A percentile compares a stretch with the other conserved stretches of the same genome.
phyloP scores from a whole-genome alignment of 2,113 vertebrate species.

The Spilogale gracilis region DNA sequence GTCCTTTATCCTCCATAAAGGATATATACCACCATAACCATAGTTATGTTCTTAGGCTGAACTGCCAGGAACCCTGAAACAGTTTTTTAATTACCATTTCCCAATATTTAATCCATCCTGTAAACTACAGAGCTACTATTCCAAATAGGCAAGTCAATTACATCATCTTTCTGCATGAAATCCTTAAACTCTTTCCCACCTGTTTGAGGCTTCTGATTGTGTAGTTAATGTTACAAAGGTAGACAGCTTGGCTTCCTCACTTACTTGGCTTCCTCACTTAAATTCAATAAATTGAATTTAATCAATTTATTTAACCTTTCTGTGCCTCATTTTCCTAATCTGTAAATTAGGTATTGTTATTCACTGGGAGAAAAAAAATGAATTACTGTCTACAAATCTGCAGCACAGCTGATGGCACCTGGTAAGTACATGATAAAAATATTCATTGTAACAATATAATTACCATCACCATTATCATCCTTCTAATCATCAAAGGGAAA shows the following conservation, averaged over 20 bases:
- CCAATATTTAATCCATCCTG: background rate
- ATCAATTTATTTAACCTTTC: background rate
- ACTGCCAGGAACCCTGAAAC: background rate
- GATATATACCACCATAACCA: background rate
- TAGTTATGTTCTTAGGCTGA: background rate
- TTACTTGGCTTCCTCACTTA: background rate
- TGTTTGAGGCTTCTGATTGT: background rate
- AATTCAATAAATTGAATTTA: background rate
- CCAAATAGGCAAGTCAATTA: background rate
- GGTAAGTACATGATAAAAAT: background rate
- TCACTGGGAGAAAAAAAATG: background rate
- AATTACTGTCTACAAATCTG: slow-evolving; percentile 32
- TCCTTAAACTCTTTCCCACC: background rate
- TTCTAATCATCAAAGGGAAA: background rate
- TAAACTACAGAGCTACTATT: background rate
- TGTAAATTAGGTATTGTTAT: background rate
- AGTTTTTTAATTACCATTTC: background rate
- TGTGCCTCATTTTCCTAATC: background rate
- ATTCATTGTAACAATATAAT: background rate
- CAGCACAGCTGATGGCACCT: background rate
- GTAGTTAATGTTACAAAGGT: background rate
- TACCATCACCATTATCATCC: background rate
- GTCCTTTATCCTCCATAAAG: background rate
- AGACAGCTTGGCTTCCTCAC: background rate
- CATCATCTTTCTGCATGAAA: background rate